Conservation (phyloP, 1,140 invertebrate genomes). For the Caenorhabditis remanei region DNA sequence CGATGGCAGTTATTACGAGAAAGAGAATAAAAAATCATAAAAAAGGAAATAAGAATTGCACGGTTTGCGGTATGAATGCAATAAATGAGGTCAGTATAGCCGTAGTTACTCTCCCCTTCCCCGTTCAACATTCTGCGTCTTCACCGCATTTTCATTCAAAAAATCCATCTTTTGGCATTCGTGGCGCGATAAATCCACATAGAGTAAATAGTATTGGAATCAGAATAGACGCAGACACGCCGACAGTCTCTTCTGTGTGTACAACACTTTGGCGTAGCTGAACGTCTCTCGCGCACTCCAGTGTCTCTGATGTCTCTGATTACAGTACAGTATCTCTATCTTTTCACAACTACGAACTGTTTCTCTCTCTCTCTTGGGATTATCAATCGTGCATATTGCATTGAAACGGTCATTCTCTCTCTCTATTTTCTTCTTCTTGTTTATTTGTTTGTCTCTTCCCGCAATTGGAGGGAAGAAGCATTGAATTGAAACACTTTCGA, state of each 20-base stretch:
- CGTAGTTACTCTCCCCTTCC: background rate
- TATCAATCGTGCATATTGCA: slow-evolving; percentile 39
- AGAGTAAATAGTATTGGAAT: background rate
- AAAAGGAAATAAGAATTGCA: slow-evolving; percentile 19
- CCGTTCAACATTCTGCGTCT: slow-evolving; percentile 31
- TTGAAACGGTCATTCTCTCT: background rate
- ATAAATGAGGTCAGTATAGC: slow-evolving; percentile 54
- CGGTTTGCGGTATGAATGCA: slow-evolving; percentile 50
- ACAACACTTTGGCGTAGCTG: slow-evolving; percentile 53
- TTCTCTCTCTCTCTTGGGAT: background rate
- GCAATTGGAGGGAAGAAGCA: slow-evolving; percentile 8
- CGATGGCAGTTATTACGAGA: background rate
- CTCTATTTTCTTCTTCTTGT: background rate
- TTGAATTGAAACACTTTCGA: too few species aligned
- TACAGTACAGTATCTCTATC: background rate
- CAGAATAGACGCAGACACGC: slow-evolving; percentile 12
- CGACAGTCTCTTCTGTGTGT: slow-evolving; percentile 47
- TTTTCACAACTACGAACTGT: background rate
- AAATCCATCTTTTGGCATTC: slow-evolving; percentile 37
- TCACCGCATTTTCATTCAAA: background rate
- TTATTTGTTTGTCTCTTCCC: background rate
- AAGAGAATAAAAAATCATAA: background rate
- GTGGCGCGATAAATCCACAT: slow-evolving; percentile 49
- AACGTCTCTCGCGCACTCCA: slow-evolving; percentile 6
- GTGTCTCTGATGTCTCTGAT: background rate